Conservation (phyloP, 2,797 vertebrate genomes). For the Poeciliopsis presidionis region DNA sequence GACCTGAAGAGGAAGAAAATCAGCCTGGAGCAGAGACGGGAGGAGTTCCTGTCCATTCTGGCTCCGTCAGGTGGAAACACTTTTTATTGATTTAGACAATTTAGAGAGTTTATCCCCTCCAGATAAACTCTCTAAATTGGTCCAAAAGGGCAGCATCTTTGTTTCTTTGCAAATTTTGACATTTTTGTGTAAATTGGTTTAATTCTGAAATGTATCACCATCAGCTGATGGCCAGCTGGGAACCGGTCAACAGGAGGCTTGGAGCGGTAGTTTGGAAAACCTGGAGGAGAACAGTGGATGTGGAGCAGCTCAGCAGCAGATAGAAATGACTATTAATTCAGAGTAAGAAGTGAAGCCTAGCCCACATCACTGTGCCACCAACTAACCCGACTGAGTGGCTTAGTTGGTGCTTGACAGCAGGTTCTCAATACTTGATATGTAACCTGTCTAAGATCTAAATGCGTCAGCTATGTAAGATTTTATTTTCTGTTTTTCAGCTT, state of each 20-base stretch:
- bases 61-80: conserved; percentile 1
- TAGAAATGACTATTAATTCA: background rate
- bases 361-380: background rate
- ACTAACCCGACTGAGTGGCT: background rate
- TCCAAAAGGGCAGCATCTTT: no score
- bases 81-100: background rate
- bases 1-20: conserved; percentile 41
- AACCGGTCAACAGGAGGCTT: background rate
- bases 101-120: no score
- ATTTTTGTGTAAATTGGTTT: no score
- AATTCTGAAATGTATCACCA: no score
- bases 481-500: background rate
- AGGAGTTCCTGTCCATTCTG: conserved; percentile 7
- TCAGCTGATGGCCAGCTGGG: background rate
- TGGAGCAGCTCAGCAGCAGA: background rate
- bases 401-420: background rate
- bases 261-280: background rate
- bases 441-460: background rate
- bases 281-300: background rate
- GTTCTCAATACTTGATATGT: background rate
- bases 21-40: conserved; percentile 36
- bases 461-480: background rate
- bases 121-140: no score
- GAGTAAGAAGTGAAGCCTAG: background rate
- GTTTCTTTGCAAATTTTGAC: no score